These are phyloP conservation scores for Hephaestus fuliginosus DNA, from an alignment of 2,797 vertebrate species.

Conservation along the genomic window DNA sequence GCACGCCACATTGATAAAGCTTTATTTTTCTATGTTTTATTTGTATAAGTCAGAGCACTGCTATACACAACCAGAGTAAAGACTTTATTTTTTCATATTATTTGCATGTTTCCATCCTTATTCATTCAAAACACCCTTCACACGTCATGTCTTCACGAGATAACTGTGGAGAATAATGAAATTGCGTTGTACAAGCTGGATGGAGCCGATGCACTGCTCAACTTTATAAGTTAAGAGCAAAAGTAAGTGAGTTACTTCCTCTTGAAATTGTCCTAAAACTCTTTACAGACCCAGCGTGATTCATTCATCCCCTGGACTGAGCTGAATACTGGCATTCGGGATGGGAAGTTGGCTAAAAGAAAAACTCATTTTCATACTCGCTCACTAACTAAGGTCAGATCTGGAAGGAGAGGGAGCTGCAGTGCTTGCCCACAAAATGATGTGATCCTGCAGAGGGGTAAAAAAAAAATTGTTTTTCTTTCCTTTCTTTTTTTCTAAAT, in stretches of 20 bases:
- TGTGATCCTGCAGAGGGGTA: background rate
- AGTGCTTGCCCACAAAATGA: slow-evolving; percentile 25
- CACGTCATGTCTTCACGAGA: background rate
- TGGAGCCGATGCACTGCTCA: background rate
- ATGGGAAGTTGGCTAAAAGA: slow-evolving; percentile 11
- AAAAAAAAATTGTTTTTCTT: background rate
- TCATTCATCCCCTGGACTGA: slow-evolving; percentile 17
- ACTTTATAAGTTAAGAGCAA: background rate
- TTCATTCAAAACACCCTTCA: background rate
- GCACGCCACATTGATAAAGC: background rate
- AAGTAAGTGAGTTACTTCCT: background rate
- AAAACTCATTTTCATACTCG: slow-evolving; percentile 7
- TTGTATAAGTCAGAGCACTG: background rate
- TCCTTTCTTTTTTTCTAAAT: background rate
- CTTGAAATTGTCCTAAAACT: background rate
- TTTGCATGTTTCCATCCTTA: background rate
- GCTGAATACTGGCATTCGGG: slow-evolving; percentile 9
- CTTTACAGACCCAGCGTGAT: slow-evolving; percentile 20
- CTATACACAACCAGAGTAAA: background rate
- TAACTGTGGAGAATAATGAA: background rate
- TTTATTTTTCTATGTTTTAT: background rate
- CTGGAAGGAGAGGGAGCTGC: background rate
- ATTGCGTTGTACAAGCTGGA: background rate
- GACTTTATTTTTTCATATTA: background rate
- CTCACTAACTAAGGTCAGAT: slow-evolving; percentile 30